Evolutionary conservation across 2,797 vertebrate species (phyloP), one percentile per base, ranked within the genome.

Genomic region (Otolemur crassicaudatus): DNA sequence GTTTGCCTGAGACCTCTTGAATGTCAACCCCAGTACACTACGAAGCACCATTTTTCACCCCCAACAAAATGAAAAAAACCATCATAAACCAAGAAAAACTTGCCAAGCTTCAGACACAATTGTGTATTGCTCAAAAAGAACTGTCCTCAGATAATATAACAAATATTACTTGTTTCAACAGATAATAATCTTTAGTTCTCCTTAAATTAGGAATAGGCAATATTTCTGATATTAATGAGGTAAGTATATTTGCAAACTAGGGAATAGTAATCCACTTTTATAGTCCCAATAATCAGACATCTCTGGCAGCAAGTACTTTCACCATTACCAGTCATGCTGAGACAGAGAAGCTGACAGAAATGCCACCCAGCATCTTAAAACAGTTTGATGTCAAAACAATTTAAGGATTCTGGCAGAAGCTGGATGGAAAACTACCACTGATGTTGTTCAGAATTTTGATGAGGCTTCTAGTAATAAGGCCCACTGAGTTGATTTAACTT

Each of bases 11-110:
- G 34, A 84, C 37, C 5, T 46, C 25, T 53, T 56, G 13, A 43
- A 13, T 63, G 34, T 75, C 80, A 83, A 40, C 5, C 76, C 20
- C 31, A 80, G 5, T 27, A 16, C 27, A 27, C 37, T 10, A 23
- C 23, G 14, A 90, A 82, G 43, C 31, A 37, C 69, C 5, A 63
- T 95, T 92, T 94, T 95, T 29, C 9, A 56, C 58, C 69, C 29
- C 25, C 61, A 76, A 37, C 69, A 88, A 99, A 99, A 99, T 99
- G 99, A 99, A 99, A 99, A 99, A 99, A 98, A 98, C 98, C 70
- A 99, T 99, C 91, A 99, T 99, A 99, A 99, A 99, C 98, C 99
- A 99, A 97, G 99, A 99, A 97, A 99, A 99, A 98, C 98, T 99
- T 88, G 99, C 99, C 94, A 99, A 99, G 94, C 98, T 99, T 49